Conservation (phyloP, 2,113 vertebrate genomes). For the Cynopterus brachyotis region DNA sequence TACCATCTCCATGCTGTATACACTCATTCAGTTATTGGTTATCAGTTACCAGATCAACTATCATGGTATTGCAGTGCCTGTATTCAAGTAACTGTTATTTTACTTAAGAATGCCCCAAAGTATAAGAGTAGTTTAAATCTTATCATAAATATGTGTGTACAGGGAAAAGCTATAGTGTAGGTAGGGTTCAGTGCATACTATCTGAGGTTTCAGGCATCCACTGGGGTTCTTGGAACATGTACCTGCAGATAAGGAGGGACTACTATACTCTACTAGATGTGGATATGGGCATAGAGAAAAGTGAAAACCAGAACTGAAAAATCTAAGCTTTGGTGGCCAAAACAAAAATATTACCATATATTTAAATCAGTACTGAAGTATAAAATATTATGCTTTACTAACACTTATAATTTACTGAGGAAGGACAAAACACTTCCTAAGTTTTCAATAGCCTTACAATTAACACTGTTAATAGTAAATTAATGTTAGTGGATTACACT, state of each 20-base stretch:
- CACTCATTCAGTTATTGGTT: background rate
- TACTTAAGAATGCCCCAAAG: background rate
- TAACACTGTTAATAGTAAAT: slow-evolving; percentile 62
- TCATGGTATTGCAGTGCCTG: background rate
- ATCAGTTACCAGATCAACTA: background rate
- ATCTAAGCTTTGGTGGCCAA: background rate
- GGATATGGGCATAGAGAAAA: background rate
- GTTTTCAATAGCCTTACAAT: slow-evolving; percentile 71
- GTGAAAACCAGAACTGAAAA: background rate
- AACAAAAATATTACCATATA: slow-evolving; percentile 4
- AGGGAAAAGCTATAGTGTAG: background rate
- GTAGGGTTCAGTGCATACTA: background rate
- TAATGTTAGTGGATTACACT: slow-evolving; percentile 51
- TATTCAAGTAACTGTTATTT: background rate
- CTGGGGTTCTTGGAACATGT: background rate
- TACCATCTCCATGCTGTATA: background rate
- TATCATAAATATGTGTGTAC: background rate
- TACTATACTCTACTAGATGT: background rate
- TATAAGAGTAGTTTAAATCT: background rate
- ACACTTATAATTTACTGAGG: slow-evolving; percentile 62
- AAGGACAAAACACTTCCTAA: slow-evolving; percentile 77
- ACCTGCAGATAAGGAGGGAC: background rate
- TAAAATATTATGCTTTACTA: slow-evolving; percentile 55
- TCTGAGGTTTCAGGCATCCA: background rate
- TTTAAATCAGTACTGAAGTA: background rate